Conservation (phyloP, 2,113 vertebrate species). For the Antechinus flavipes region DNA sequence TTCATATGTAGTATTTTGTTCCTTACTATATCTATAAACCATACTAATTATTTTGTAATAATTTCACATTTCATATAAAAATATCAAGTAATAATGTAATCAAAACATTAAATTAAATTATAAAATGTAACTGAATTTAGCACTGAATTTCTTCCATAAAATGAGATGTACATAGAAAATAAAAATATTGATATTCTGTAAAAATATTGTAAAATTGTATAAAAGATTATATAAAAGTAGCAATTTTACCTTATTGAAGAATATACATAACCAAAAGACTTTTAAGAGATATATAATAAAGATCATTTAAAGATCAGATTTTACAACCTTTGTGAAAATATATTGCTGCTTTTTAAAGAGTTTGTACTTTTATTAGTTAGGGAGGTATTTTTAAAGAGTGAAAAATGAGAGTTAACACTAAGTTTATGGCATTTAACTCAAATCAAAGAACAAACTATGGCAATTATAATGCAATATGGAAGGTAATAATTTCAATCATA, state of each 20-base stretch:
- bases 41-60: neutral
- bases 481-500: neutral
- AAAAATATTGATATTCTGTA: too few species aligned
- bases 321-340: neutral
- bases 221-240: neutral
- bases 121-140: neutral
- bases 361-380: neutral
- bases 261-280: neutral
- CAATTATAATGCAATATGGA: conserved; percentile 14
- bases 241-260: neutral
- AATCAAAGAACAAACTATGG: conserved; percentile 38
- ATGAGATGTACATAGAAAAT: neutral
- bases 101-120: neutral
- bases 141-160: neutral
- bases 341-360: neutral
- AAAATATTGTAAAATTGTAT: too few species aligned
- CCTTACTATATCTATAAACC: neutral
- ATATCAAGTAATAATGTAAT: neutral
- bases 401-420: neutral
- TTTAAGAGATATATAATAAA: neutral
- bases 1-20: neutral
- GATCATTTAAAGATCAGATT: neutral
- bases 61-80: neutral
- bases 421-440: neutral
- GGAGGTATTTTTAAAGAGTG: neutral